Evolutionary conservation across 2,888 invertebrate species (phyloP).

Genomic region (Liodrosophila aerea): DNA sequence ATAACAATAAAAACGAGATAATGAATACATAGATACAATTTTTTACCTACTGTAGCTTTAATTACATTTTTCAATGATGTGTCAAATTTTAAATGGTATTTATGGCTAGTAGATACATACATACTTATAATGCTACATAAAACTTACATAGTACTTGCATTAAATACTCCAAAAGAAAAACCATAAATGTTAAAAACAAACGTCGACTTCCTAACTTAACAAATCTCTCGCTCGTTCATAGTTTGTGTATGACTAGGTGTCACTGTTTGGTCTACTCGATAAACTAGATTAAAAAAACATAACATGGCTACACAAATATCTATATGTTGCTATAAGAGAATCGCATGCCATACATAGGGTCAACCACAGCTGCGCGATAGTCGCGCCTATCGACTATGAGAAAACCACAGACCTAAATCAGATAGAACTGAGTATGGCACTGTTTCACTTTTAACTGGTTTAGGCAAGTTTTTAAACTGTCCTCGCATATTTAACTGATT

Average conservation of each 20-base stretch:
- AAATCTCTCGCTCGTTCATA: conserved; percentile 30
- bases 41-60: conserved; percentile 77
- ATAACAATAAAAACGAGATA: conserved; percentile 32
- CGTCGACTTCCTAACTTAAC: conserved; percentile 49
- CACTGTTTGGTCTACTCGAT: conserved; percentile 15
- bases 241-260: conserved; percentile 22
- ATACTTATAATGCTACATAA: conserved; percentile 20
- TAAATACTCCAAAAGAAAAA: conserved; percentile 6
- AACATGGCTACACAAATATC: conserved; percentile 23
- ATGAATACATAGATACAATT: conserved; percentile 66
- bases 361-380: too few species aligned
- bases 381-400: too few species aligned
- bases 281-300: conserved; percentile 13
- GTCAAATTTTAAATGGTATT: conserved; percentile 76
- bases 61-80: conserved; percentile 77
- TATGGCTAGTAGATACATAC: conserved; percentile 45
- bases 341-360: too few species aligned
- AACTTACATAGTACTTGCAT: neutral
- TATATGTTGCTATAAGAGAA: too few species aligned
- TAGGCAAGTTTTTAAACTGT: conserved; percentile 1
- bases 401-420: neutral
- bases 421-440: neutral
- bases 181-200: conserved; percentile 16
- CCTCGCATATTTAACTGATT: neutral
- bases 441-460: conserved; percentile 11